Evolutionary conservation across 1,140 invertebrate species (phyloP), one percentile per base, ranked within the genome.

Genomic region (Schmidtea mediterranea): DNA sequence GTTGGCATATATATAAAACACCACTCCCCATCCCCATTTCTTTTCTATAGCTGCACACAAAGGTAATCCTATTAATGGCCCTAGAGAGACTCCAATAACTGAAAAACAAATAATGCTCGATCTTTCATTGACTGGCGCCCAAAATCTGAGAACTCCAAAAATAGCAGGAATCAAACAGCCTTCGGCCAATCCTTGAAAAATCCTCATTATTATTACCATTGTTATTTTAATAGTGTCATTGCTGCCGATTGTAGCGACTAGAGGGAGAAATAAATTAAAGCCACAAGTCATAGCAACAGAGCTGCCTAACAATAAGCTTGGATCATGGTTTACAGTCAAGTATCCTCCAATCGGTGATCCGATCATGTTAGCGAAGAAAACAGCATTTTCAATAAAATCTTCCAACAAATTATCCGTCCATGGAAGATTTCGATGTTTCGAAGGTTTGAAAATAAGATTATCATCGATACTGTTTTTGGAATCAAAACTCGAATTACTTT

Each of bases 1-100:
- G 12, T 41, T 41, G 3, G 40, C 40, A 41, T 41, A 41, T 6
- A 41, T 41, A 23, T 41, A 41, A 23, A 41, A 41, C 12, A 41
- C 40, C 12, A 41, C 40, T 5, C 18, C 40, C 40, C 40, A 41
- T 10, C 40, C 40, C 40, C 40, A 41, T 19, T 19, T 23, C 22
- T 19, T 41, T 23, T 41, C 40, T 5, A 41, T 23, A 19, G 18
- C 22, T 5, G 18, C 18, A 12, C 18, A 41, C 10, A 41, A 19
- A 19, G 40, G 40, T 12, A 41, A 12, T 3, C 40, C 40, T 3
- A 41, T 41, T 23, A 41, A 19, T 19, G 40, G 40, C 10, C 40
- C 40, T 12, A 41, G 18, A 19, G 40, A 41, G 12, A 41, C 40
- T 41, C 40, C 40, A 23, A 41, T 41, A 5, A 41, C 40, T 19